Percentiles rank a stretch among this genome's conserved stretches.
Evolutionary conservation across 2,888 invertebrate species (phyloP).

Genomic region (Melolontha melolontha): DNA sequence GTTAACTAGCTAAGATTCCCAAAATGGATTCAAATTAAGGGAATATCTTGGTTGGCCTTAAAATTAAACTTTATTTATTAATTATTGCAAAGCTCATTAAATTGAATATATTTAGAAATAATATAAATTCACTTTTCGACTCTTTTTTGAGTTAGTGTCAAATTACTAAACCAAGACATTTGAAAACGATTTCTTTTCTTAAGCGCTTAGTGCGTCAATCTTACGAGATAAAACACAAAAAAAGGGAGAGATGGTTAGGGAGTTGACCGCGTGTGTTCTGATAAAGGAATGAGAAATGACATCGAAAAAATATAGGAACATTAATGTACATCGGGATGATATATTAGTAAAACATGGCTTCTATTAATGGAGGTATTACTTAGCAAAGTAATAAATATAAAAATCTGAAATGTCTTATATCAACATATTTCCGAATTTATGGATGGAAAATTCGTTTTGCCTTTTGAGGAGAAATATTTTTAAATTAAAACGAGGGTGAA

Average conservation of each 20-base stretch:
- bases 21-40: too few species aligned
- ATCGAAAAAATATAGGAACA: constrained; percentile 55
- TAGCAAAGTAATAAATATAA: constrained; percentile 12
- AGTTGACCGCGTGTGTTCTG: constrained; percentile 40
- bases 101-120: too few species aligned
- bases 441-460: not conserved
- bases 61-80: too few species aligned
- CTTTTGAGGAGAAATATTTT: too few species aligned
- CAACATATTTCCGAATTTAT: constrained; percentile 1
- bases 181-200: not conserved
- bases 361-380: constrained; percentile 17
- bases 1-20: too few species aligned
- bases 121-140: too few species aligned
- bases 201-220: not conserved
- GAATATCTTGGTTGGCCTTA: too few species aligned
- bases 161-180: too few species aligned
- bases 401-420: constrained; percentile 1
- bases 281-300: constrained; percentile 63
- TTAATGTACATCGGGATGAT: constrained; percentile 55
- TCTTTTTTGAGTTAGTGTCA: too few species aligned
- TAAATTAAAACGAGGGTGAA: too few species aligned
- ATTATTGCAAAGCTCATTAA: too few species aligned
- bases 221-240: not conserved
- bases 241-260: constrained; percentile 1
- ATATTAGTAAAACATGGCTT: constrained; percentile 48